A percentile compares a stretch with the other conserved stretches of the same genome.
These are phyloP conservation scores for Tetraneura akinire DNA, from an alignment of 1,140 invertebrate species.

Conservation along the genomic window DNA sequence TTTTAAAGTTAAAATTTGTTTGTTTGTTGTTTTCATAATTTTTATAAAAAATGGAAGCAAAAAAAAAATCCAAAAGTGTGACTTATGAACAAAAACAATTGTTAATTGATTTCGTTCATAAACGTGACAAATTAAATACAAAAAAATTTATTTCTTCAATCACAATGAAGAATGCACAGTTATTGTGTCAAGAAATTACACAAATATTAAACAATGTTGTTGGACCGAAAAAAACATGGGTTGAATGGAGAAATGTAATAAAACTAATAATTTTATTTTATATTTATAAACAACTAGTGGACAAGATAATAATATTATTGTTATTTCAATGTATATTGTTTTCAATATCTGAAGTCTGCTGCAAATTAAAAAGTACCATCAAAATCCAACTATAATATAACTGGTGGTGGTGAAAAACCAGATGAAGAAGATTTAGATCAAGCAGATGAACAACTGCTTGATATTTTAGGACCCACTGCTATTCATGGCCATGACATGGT, in stretches of 20 bases:
- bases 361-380: background rate
- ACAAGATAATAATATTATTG: background rate
- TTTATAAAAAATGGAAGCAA: background rate
- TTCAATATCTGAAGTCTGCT: no score
- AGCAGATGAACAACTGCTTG: background rate
- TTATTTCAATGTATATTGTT: background rate
- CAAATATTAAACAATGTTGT: background rate
- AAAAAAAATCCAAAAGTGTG: slow-evolving; percentile 24
- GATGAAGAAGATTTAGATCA: background rate
- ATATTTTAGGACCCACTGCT: slow-evolving; percentile 16
- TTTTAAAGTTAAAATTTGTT: no score
- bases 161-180: background rate
- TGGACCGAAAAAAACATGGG: background rate
- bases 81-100: slow-evolving; percentile 29
- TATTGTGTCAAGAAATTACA: background rate
- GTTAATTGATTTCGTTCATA: slow-evolving; percentile 20
- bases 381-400: background rate
- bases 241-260: slow-evolving; percentile 24
- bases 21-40: background rate
- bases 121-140: background rate
- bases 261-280: background rate
- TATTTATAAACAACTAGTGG: background rate
- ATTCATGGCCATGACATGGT: background rate
- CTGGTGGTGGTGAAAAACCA: slow-evolving; percentile 1
- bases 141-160: background rate